Base-by-base conservation (phyloP, 2,797 vertebrate genomes). In the Hapalemur alaotrensis region DNA sequence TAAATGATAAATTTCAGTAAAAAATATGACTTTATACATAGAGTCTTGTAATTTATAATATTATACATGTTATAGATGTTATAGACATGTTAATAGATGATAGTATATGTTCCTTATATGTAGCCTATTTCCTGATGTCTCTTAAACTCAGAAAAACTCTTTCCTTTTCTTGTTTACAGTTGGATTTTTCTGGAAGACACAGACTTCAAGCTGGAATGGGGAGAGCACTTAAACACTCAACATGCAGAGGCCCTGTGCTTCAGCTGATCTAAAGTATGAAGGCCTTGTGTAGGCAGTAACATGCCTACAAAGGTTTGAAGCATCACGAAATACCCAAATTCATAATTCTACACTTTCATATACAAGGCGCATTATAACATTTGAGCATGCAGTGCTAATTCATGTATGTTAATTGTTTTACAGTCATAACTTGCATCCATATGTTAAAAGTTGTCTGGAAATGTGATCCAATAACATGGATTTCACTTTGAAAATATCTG, bases 1-100 rank as follows among this genome's bases (percentile, higher is more conserved):
- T 75, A 78, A 95, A 96, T 92, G 95, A 83, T 95, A 41, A 78
- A 96, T 90, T 91, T 93, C 54, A 95, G 57, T 25, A 93, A 96
- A 52, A 65, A 54, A 41, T 25, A 35, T 12, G 91, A 69, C 35
- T 38, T 32, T 65, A n/a, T 38, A n/a, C 38, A 54, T 54, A 35
- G 23, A 54, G 22, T 79, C 20, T 54, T 25, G 7, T 35, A 78
- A 52, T 50, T 76, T 25, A 35, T 25, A 78, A 78, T 25, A 2
- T 17, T 54, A 54, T 54, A 35, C 50, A 54, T 79, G 9, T 41
- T 41, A 41, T 41, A 41, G 41, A 41, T 79, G 9, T 41, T 41
- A 41, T 41, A 41, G 41, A 41, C 41, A 41, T 41, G 41, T 41
- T 75, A 75, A 48, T 48, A 48, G 43, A 48, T 48, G 18, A 48